These are phyloP conservation scores for Pangasius mekongensis DNA, from an alignment of 2,797 vertebrate species.

Conservation along the genomic window DNA sequence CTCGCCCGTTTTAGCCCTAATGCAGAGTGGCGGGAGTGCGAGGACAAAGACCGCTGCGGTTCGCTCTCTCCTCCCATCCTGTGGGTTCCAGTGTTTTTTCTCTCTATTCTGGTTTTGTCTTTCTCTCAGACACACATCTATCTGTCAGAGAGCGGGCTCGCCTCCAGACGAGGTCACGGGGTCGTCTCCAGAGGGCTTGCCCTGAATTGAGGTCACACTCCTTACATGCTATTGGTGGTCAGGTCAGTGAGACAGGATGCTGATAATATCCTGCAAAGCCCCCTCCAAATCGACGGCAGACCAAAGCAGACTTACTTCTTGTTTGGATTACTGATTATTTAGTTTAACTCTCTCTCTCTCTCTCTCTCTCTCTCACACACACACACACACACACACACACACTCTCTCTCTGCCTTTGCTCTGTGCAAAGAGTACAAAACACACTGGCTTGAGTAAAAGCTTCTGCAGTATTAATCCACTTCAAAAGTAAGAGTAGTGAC, in stretches of 20 bases:
- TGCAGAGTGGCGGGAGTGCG: neutral
- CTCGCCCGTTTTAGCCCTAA: constrained; percentile 21
- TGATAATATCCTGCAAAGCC: constrained; percentile 61
- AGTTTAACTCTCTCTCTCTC: constrained; percentile 14
- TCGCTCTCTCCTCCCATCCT: constrained; percentile 40
- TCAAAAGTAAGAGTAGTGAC: neutral
- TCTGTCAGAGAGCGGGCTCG: constrained; percentile 35
- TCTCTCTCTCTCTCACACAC: neutral
- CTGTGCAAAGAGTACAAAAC: neutral
- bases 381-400: too few relatives aligned
- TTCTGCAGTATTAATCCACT: neutral
- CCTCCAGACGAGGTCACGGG: constrained; percentile 67
- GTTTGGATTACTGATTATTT: constrained; percentile 25
- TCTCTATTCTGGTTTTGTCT: constrained; percentile 38
- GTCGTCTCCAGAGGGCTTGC: constrained; percentile 69
- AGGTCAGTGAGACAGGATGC: constrained; percentile 74
- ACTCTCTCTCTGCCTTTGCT: neutral
- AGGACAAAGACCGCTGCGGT: neutral
- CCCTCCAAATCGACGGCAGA: neutral
- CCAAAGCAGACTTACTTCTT: neutral
- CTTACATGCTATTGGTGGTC: constrained; percentile 60
- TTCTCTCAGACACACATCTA: constrained; percentile 48
- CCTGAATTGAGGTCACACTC: constrained; percentile 50
- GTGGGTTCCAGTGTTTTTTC: constrained; percentile 33
- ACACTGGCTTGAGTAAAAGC: neutral